These are phyloP conservation scores for Brachylomia viminalis DNA, from an alignment of 2,888 invertebrate species.

Conservation along the genomic window DNA sequence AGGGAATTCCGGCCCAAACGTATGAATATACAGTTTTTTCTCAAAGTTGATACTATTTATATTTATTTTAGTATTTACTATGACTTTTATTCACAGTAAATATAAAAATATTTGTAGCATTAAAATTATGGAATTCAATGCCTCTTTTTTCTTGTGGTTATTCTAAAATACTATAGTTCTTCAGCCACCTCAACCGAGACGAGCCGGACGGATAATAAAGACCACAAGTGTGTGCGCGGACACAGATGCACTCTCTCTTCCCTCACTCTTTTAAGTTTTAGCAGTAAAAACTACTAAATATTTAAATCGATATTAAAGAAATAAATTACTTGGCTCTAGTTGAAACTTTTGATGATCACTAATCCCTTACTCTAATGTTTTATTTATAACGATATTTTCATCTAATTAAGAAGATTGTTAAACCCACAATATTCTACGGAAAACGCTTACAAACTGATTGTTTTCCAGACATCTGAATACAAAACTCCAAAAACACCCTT, in stretches of 20 bases:
- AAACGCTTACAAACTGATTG: conserved; percentile 15
- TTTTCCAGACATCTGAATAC: background rate
- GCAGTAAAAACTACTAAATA: background rate
- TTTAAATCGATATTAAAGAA: background rate
- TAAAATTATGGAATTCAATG: background rate
- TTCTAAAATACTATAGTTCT: background rate
- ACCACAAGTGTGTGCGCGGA: too few relatives aligned
- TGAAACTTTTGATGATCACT: background rate
- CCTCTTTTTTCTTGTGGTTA: too few relatives aligned
- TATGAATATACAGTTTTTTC: background rate
- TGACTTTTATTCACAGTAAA: too few relatives aligned
- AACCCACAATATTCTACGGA: background rate
- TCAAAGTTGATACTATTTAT: background rate
- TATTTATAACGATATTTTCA: background rate
- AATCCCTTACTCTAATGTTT: background rate
- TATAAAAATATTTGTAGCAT: too few relatives aligned
- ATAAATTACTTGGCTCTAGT: background rate
- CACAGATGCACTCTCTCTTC: too few relatives aligned
- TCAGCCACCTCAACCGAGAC: background rate
- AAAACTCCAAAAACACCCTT: conserved; percentile 17
- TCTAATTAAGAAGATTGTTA: background rate
- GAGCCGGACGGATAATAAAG: background rate
- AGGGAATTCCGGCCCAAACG: background rate
- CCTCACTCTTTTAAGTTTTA: background rate
- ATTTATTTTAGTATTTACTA: too few relatives aligned